Conservation (phyloP, 2,888 invertebrate species). For the Drosophila atroscutellata region DNA sequence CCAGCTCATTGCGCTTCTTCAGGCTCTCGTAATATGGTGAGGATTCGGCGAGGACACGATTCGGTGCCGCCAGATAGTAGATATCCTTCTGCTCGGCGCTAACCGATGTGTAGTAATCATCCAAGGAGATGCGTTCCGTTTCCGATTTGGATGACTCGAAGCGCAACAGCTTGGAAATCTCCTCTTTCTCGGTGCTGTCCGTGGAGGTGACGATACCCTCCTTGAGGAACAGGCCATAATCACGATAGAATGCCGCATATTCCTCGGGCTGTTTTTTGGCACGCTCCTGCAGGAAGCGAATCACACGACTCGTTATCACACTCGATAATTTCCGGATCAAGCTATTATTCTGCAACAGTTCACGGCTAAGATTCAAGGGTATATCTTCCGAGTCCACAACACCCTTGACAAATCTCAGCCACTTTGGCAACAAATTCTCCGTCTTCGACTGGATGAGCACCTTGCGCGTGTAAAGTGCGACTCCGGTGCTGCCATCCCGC, state of each 20-base stretch:
- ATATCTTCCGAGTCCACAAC: slow-evolving; percentile 99
- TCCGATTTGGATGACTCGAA: slow-evolving; percentile 95
- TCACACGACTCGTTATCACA: slow-evolving; percentile 92
- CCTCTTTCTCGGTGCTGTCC: slow-evolving; percentile 94
- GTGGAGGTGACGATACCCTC: slow-evolving; percentile 96
- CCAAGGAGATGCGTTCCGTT: slow-evolving; percentile 88
- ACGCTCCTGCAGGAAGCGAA: slow-evolving; percentile 94
- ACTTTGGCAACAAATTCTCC: slow-evolving; percentile 96
- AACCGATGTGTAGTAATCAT: slow-evolving; percentile 91
- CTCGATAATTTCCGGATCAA: slow-evolving; percentile 94
- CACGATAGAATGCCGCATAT: slow-evolving; percentile 94
- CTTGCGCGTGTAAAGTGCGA: slow-evolving; percentile 96
- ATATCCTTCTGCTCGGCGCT: slow-evolving; percentile 92
- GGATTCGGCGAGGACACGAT: slow-evolving; percentile 95
- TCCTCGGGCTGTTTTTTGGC: slow-evolving; percentile 92
- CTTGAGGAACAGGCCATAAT: slow-evolving; percentile 96
- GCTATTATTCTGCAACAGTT: slow-evolving; percentile 96
- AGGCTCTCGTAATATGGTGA: slow-evolving; percentile 98
- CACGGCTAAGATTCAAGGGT: slow-evolving; percentile 97
- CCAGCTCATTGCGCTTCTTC: slow-evolving; percentile 94
- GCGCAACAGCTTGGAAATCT: slow-evolving; percentile 93
- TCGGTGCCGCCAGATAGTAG: slow-evolving; percentile 97
- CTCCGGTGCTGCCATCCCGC: slow-evolving; percentile 92
- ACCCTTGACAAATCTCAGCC: slow-evolving; percentile 98
- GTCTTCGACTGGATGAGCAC: slow-evolving; percentile 96